phyloP scores from a whole-genome alignment of 2,797 vertebrate genomes.

The Sebastes hubbsi region DNA sequence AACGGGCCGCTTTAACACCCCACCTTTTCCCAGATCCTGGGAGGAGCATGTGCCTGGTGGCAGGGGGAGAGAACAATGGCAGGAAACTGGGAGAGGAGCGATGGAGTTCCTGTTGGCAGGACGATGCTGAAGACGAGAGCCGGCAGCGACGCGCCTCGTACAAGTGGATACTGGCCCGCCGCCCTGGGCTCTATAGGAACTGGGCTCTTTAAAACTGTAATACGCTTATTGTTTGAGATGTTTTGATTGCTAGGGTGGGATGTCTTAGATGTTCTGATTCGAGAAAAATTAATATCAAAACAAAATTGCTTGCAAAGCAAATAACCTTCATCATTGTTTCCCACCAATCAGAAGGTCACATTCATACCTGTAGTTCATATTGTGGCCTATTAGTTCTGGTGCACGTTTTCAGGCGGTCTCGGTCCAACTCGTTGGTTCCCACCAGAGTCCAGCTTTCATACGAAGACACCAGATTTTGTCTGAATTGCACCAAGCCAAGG shows the following conservation, averaged over 20 bases:
- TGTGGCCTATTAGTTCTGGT: neutral
- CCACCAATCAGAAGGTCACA: neutral
- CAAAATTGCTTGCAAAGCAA: constrained; percentile 6
- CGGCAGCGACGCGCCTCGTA: constrained; percentile 19
- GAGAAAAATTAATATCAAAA: neutral
- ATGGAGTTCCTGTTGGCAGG: constrained; percentile 80
- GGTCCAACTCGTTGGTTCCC: neutral
- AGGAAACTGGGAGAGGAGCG: constrained; percentile 82
- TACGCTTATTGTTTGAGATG: constrained; percentile 54
- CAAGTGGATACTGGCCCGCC: constrained; percentile 51
- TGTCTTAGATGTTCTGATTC: neutral
- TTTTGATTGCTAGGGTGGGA: constrained; percentile 27
- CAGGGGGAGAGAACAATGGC: constrained; percentile 76
- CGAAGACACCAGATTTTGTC: no score
- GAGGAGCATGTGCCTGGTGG: constrained; percentile 67
- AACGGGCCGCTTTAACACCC: constrained; percentile 76
- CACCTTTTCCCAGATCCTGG: constrained; percentile 84
- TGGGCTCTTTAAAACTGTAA: constrained; percentile 47
- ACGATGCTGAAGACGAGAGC: constrained; percentile 56
- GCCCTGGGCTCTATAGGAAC: constrained; percentile 55
- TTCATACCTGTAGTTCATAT: neutral
- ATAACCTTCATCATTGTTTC: neutral
- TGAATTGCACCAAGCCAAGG: no score
- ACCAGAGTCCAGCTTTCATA: neutral
- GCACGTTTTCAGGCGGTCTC: neutral